Evolutionary conservation across 2,797 vertebrate species (phyloP).

Genomic region (Gouania willdenowi): DNA sequence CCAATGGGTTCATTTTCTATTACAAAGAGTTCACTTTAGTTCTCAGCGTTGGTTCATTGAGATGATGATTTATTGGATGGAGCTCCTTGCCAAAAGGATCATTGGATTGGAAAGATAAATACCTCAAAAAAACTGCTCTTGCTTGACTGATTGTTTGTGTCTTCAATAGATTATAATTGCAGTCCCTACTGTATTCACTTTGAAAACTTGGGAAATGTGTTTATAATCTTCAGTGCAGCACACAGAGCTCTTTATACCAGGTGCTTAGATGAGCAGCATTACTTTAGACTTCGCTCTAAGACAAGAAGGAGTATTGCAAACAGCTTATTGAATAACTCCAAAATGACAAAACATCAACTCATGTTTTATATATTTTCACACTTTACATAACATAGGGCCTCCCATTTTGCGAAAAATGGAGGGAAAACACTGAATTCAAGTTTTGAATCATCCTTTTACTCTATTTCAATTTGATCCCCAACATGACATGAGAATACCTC

Average conservation of each 20-base stretch:
- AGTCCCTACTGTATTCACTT: neutral
- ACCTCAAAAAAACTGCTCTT: neutral
- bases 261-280: conserved; percentile 2
- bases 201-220: neutral
- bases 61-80: too few species aligned
- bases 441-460: too few species aligned
- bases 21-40: too few species aligned
- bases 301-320: neutral
- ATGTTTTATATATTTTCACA: too few species aligned
- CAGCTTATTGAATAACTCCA: neutral
- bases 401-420: too few species aligned
- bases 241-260: neutral
- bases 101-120: neutral
- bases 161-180: neutral
- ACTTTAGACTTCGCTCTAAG: conserved; percentile 4
- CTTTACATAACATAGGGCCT: too few species aligned
- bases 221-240: neutral
- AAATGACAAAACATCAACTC: neutral
- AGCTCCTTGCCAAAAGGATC: too few species aligned
- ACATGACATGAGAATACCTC: too few species aligned
- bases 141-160: neutral
- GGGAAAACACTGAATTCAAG: neutral
- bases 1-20: too few species aligned
- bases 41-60: too few species aligned
- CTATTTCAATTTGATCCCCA: too few species aligned